phyloP scores from a whole-genome alignment of 1,140 invertebrate species.

The Drosophila seguyi region DNA sequence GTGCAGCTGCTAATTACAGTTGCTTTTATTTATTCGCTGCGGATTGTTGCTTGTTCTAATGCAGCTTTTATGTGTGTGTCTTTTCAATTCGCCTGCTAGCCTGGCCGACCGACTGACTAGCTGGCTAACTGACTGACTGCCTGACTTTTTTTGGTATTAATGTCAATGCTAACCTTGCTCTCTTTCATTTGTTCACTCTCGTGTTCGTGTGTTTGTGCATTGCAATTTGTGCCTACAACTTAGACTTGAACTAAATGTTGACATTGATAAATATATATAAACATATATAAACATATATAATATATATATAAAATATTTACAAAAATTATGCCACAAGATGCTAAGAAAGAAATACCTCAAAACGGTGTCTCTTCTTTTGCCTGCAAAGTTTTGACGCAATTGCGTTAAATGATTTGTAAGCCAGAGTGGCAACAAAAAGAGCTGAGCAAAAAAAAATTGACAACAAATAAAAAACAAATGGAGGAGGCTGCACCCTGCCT shows the following conservation, averaged over 20 bases:
- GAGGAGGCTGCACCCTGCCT: slow-evolving; percentile 44
- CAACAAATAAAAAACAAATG: slow-evolving; percentile 9
- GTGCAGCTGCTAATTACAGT: slow-evolving; percentile 81
- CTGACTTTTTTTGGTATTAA: slow-evolving; percentile 75
- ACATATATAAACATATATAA: too few species aligned
- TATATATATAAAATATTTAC: neutral
- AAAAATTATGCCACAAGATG: slow-evolving; percentile 8
- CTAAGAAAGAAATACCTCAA: neutral
- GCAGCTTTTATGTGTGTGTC: slow-evolving; percentile 62
- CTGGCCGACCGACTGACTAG: slow-evolving; percentile 1
- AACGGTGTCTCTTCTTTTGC: slow-evolving; percentile 2
- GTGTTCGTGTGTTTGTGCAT: slow-evolving; percentile 57
- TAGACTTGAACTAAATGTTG: slow-evolving; percentile 48
- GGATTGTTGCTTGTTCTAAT: slow-evolving; percentile 54
- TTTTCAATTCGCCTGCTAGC: slow-evolving; percentile 57
- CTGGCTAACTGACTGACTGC: slow-evolving; percentile 3
- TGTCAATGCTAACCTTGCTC: slow-evolving; percentile 81
- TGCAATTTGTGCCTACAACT: slow-evolving; percentile 32
- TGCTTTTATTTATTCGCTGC: slow-evolving; percentile 62
- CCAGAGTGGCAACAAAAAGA: slow-evolving; percentile 11
- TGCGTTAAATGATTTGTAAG: slow-evolving; percentile 73
- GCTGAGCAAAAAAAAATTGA: neutral
- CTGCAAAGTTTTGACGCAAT: slow-evolving; percentile 73
- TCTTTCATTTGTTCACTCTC: slow-evolving; percentile 67
- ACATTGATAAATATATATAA: slow-evolving; percentile 35